Conservation (phyloP, 2,113 vertebrate genomes). For the Lontra canadensis region DNA sequence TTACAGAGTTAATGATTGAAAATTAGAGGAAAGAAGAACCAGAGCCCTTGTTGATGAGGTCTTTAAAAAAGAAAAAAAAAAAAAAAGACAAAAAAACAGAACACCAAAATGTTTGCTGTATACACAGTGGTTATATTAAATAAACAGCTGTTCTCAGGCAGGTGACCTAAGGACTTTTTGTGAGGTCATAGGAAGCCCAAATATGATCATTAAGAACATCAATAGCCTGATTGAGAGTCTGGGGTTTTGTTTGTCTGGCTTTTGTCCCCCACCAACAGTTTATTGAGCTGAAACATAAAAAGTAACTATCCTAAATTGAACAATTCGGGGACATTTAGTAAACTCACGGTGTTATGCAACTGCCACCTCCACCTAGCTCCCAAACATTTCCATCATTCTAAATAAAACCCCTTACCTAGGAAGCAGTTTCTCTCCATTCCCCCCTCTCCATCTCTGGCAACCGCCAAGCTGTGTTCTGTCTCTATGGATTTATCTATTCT, state of each 20-base stretch:
- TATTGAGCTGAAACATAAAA: neutral
- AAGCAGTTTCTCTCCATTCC: neutral
- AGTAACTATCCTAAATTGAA: neutral
- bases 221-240: neutral
- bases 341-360: too few species aligned
- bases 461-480: neutral
- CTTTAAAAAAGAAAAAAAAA: neutral
- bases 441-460: neutral
- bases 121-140: neutral
- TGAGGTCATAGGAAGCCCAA: neutral
- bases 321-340: neutral
- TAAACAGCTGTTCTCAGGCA: neutral
- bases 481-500: neutral
- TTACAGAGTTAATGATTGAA: neutral
- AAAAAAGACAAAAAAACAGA: neutral
- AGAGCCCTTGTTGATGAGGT: rapidly evolving
- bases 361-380: neutral
- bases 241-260: neutral
- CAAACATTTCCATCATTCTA: neutral
- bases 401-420: neutral
- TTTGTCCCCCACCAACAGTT: neutral
- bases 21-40: neutral
- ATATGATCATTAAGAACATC: neutral
- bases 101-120: neutral
- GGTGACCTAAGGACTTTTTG: neutral